These are phyloP conservation scores for Elgonia sp. DNA, from an alignment of 2,888 invertebrate genomes.

Conservation along the genomic window DNA sequence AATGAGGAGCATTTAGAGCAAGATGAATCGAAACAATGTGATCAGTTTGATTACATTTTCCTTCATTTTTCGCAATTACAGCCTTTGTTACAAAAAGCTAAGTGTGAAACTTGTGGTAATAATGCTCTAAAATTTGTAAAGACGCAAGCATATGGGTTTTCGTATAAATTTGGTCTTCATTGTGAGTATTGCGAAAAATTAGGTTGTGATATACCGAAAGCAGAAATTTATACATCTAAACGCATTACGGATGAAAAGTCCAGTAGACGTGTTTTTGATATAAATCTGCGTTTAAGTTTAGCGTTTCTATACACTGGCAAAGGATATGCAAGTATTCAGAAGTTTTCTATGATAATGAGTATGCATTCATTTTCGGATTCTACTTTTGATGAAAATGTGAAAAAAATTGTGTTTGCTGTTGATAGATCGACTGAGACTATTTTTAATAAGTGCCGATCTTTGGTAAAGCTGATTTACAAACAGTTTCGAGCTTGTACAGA, in stretches of 20 bases:
- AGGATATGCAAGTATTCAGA: slow-evolving; percentile 45
- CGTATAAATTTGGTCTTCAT: slow-evolving; percentile 23
- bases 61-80: slow-evolving; percentile 30
- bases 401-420: background rate
- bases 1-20: no score
- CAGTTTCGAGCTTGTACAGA: no score
- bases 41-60: slow-evolving; percentile 19
- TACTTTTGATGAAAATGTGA: no score
- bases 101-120: slow-evolving; percentile 27
- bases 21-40: no score
- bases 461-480: background rate
- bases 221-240: slow-evolving; percentile 36
- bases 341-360: slow-evolving; percentile 44
- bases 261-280: slow-evolving; percentile 45
- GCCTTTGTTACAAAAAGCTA: slow-evolving; percentile 43
- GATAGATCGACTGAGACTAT: slow-evolving; percentile 17
- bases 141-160: slow-evolving; percentile 26
- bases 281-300: slow-evolving; percentile 47
- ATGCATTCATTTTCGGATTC: background rate
- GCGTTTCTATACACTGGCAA: slow-evolving; percentile 49
- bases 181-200: slow-evolving; percentile 23
- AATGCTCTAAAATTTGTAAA: slow-evolving; percentile 25
- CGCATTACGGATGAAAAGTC: slow-evolving; percentile 2
- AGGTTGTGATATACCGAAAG: slow-evolving; percentile 25
- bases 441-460: slow-evolving; percentile 31